Percentiles rank a stretch among this genome's conserved stretches.
These are phyloP conservation scores for Micrastur ruficollis DNA, from an alignment of 2,797 vertebrate species.

Conservation along the genomic window DNA sequence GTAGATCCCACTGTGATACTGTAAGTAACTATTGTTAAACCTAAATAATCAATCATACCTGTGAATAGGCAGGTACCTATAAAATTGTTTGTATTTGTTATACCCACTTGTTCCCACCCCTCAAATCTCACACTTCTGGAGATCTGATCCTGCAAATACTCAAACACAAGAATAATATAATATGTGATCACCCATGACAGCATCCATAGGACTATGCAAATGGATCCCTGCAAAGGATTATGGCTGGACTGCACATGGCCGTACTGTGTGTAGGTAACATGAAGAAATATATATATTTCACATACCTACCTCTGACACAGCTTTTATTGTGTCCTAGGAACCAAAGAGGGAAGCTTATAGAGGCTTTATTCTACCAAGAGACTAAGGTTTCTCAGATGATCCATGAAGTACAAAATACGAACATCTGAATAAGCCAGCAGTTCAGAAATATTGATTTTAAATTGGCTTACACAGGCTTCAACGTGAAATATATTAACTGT, in stretches of 20 bases:
- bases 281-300: neutral
- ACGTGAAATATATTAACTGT: neutral
- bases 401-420: neutral
- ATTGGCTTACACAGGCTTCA: neutral
- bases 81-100: neutral
- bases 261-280: neutral
- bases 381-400: neutral
- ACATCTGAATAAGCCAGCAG: neutral
- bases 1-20: neutral
- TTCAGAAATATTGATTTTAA: conserved; percentile 2
- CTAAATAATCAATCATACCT: neutral
- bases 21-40: neutral
- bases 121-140: neutral
- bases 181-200: neutral
- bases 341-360: neutral
- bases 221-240: neutral
- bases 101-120: neutral
- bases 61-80: neutral
- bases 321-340: neutral
- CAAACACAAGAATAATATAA: neutral
- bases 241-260: neutral
- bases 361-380: neutral
- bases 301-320: neutral
- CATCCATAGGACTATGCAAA: neutral
- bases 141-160: neutral